phyloP scores from a whole-genome alignment of 2,888 invertebrate genomes.

The Choreutis nemorana region DNA sequence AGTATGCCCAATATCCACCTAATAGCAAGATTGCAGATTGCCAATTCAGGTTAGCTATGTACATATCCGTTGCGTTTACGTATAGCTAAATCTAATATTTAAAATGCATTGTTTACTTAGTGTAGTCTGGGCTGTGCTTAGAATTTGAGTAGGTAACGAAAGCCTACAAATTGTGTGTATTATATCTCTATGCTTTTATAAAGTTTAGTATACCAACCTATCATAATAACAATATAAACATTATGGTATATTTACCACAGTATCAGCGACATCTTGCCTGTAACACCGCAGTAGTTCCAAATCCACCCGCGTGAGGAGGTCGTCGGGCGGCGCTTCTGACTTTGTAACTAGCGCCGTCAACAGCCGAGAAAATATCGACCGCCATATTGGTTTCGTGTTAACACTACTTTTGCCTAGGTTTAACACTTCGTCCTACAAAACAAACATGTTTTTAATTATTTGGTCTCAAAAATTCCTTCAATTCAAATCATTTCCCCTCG shows the following conservation, averaged over 20 bases:
- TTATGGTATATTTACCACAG: constrained; percentile 66
- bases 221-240: constrained; percentile 1
- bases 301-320: constrained; percentile 76
- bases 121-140: no score
- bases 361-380: constrained; percentile 81
- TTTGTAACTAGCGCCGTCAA: constrained; percentile 80
- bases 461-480: constrained; percentile 20
- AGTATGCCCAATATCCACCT: no score
- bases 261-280: constrained; percentile 85
- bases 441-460: constrained; percentile 1
- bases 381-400: constrained; percentile 64
- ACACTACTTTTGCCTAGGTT: constrained; percentile 32
- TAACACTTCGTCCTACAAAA: constrained; percentile 71
- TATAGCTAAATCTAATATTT: no score
- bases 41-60: no score
- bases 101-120: no score
- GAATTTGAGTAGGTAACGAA: no score
- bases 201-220: neutral
- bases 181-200: neutral
- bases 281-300: constrained; percentile 87
- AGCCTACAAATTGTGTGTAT: no score
- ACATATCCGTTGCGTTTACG: no score
- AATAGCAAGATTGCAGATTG: no score
- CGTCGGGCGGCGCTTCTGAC: constrained; percentile 76
- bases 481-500: no score